Conservation (phyloP, 2,888 invertebrate genomes). For the Schrankia costaestrigalis region DNA sequence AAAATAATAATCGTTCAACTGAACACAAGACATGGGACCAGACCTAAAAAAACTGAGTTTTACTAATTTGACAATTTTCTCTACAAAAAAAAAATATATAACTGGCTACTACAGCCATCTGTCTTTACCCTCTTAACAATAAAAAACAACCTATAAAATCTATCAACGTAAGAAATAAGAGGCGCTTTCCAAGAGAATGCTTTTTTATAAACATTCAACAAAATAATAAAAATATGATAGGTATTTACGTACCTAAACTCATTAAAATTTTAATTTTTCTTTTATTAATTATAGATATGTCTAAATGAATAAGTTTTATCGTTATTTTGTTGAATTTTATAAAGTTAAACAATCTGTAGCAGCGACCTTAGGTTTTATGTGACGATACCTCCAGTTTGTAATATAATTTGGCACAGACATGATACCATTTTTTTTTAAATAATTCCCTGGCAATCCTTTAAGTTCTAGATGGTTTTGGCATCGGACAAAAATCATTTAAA, state of each 20-base stretch:
- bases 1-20: slow-evolving; percentile 80
- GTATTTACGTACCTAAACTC: too few species aligned
- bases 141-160: slow-evolving; percentile 79
- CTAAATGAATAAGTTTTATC: too few species aligned
- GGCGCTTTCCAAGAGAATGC: slow-evolving; percentile 4
- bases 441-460: slow-evolving; percentile 39
- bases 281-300: too few species aligned
- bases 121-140: slow-evolving; percentile 77
- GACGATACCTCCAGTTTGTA: slow-evolving; percentile 33
- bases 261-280: too few species aligned
- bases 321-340: slow-evolving; percentile 3
- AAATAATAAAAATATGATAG: slow-evolving; percentile 12
- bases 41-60: slow-evolving; percentile 75
- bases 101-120: slow-evolving; percentile 46
- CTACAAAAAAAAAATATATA: slow-evolving; percentile 63
- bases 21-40: slow-evolving; percentile 77
- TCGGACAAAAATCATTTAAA: slow-evolving; percentile 35
- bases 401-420: slow-evolving; percentile 73
- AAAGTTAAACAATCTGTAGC: neutral
- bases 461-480: slow-evolving; percentile 73
- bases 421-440: slow-evolving; percentile 37
- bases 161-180: slow-evolving; percentile 68
- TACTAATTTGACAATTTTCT: slow-evolving; percentile 72
- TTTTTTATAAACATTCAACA: slow-evolving; percentile 53
- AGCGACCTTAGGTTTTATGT: slow-evolving; percentile 11